These are phyloP conservation scores for Cephus nigrinus DNA, from an alignment of 2,888 invertebrate species.

Conservation along the genomic window DNA sequence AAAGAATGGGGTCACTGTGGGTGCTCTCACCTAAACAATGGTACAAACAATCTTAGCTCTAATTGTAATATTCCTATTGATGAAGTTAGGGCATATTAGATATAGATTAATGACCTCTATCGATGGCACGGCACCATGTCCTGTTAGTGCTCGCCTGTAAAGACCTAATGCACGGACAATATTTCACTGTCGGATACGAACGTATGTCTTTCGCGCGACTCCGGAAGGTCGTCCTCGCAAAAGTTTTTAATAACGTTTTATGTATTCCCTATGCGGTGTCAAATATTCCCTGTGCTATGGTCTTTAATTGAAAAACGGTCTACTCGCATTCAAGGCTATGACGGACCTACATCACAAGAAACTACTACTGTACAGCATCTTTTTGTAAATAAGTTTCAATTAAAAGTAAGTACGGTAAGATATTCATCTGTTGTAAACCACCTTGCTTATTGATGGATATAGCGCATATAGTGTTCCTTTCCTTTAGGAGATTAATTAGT, in stretches of 20 bases:
- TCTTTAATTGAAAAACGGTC: constrained; percentile 44
- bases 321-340: constrained; percentile 51
- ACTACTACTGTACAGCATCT: constrained; percentile 30
- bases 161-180: constrained; percentile 43
- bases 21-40: constrained; percentile 62
- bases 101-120: constrained; percentile 26
- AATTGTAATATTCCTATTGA: constrained; percentile 62
- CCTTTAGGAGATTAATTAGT: constrained; percentile 40
- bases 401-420: constrained; percentile 38
- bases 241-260: not conserved
- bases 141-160: constrained; percentile 32
- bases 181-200: not conserved
- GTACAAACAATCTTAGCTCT: constrained; percentile 64
- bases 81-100: constrained; percentile 45
- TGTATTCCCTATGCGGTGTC: not conserved
- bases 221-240: not conserved
- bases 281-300: constrained; percentile 36
- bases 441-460: constrained; percentile 55
- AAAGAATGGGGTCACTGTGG: constrained; percentile 46
- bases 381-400: constrained; percentile 55
- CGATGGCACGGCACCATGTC: constrained; percentile 19
- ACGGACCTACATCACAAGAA: constrained; percentile 45
- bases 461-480: constrained; percentile 56
- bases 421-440: constrained; percentile 50
- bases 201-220: not conserved